phyloP scores from a whole-genome alignment of 2,113 vertebrate genomes.

The Hippocampus comes region DNA sequence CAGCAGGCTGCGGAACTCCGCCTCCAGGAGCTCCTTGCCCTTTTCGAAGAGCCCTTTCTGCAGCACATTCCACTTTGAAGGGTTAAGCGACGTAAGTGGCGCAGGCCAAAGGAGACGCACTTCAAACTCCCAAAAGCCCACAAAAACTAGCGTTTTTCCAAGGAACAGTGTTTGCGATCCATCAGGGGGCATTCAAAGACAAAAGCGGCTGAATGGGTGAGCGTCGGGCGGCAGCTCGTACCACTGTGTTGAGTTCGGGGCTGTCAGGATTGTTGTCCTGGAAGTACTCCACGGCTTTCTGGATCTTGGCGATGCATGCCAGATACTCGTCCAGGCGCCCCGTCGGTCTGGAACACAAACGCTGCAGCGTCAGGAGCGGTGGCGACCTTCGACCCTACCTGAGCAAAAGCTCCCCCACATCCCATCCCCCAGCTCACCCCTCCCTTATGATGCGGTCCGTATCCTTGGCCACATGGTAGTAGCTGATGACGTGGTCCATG shows the following conservation, averaged over 20 bases:
- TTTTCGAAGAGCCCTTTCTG: slow-evolving; percentile 93
- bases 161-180: too few species aligned
- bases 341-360: slow-evolving; percentile 75
- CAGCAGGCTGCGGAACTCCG: slow-evolving; percentile 89
- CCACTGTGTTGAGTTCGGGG: slow-evolving; percentile 95
- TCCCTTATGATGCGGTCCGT: slow-evolving; percentile 92
- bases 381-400: slow-evolving; percentile 56
- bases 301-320: slow-evolving; percentile 90
- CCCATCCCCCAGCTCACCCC: slow-evolving; percentile 74
- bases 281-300: slow-evolving; percentile 97
- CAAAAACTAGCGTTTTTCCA: too few species aligned
- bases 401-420: slow-evolving; percentile 66
- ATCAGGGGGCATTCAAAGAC: too few species aligned
- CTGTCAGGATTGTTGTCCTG: slow-evolving; percentile 98
- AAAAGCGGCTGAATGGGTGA: background rate
- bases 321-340: slow-evolving; percentile 92
- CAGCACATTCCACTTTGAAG: background rate
- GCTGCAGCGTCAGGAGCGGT: background rate
- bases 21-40: slow-evolving; percentile 92
- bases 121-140: too few species aligned
- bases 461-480: slow-evolving; percentile 96
- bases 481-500: slow-evolving; percentile 95
- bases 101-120: too few species aligned
- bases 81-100: too few species aligned
- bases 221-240: slow-evolving; percentile 43